Evolutionary conservation across 2,113 vertebrate species (phyloP).

Genomic region (Elanoides forficatus): DNA sequence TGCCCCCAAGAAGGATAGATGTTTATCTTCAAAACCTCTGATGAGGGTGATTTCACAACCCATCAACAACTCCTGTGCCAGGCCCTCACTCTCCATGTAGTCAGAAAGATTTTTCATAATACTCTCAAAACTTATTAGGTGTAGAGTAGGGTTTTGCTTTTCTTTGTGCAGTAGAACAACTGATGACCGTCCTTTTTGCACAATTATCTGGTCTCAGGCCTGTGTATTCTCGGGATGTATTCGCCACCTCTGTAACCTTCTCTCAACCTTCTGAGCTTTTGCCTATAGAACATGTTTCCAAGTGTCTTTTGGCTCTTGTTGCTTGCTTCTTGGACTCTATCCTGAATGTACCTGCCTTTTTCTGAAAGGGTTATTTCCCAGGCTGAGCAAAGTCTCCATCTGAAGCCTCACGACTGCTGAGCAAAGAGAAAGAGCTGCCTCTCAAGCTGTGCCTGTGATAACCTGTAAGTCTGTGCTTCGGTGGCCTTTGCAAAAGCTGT

Average conservation of each 20-base stretch:
- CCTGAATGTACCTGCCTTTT: neutral
- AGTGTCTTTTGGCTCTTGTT: neutral
- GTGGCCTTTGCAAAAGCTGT: neutral
- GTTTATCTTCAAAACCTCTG: slow-evolving; percentile 19
- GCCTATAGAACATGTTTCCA: neutral
- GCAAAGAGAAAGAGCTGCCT: neutral
- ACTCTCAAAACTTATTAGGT: neutral
- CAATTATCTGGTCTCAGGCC: neutral
- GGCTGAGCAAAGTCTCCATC: neutral
- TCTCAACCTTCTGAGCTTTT: neutral
- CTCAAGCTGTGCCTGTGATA: neutral
- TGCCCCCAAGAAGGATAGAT: neutral
- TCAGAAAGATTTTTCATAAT: neutral
- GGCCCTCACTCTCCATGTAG: neutral
- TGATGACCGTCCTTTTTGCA: neutral
- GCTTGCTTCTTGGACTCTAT: neutral
- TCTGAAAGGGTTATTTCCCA: neutral
- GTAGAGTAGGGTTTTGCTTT: neutral
- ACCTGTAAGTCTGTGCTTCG: neutral
- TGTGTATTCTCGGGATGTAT: neutral
- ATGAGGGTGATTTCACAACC: neutral
- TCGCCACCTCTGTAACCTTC: neutral
- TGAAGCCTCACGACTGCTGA: neutral
- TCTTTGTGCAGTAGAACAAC: neutral
- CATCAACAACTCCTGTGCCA: neutral